Base-by-base conservation (phyloP, 2,888 invertebrate genomes). In the Trachelus stipa region DNA sequence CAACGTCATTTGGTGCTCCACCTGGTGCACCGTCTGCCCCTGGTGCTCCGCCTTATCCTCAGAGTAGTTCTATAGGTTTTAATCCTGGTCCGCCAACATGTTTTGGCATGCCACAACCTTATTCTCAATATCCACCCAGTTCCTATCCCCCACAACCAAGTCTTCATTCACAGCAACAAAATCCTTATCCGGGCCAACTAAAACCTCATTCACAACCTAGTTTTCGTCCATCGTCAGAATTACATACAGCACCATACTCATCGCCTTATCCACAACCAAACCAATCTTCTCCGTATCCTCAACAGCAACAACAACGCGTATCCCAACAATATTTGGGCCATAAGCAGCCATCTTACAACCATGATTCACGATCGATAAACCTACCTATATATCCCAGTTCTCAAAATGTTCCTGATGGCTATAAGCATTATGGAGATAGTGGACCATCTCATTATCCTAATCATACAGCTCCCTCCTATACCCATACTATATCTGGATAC, bases 1-100 rank as follows among this genome's bases (percentile, higher is more conserved):
- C 91, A 79, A 90, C 86, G 35, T 88, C 90, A 69, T 90, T 91
- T 81, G 90, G 90, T 78, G 83, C 82, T 83, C 89, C 89, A 82
- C 88, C 91, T 82, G 90, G 90, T 78, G 84, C 89, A 85, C 89
- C 90, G 78, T 88, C 90, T 84, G 88, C 88, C 84, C 87, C 89
- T 37, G 81, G 82, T 81, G 84, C 83, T 85, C 83, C 86, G 68
- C 85, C 87, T 77, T 86, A 88, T 81, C 79, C 86, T 34, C 79
- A 79, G 33, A 75, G 78, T 76, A 78, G 73, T 68, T 81, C 80
- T 56, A 11, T 83, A 73, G 87, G 86, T 23, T 89, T 87, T 40
- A 86, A 84, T 81, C 71, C 35, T 34, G 77, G 79, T n/a, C 81
- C 86, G 3, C 87, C 89, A 3, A 81, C 80, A 4, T 86, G 87